phyloP scores from a whole-genome alignment of 1,140 invertebrate genomes.

The Listronotus bonariensis region DNA sequence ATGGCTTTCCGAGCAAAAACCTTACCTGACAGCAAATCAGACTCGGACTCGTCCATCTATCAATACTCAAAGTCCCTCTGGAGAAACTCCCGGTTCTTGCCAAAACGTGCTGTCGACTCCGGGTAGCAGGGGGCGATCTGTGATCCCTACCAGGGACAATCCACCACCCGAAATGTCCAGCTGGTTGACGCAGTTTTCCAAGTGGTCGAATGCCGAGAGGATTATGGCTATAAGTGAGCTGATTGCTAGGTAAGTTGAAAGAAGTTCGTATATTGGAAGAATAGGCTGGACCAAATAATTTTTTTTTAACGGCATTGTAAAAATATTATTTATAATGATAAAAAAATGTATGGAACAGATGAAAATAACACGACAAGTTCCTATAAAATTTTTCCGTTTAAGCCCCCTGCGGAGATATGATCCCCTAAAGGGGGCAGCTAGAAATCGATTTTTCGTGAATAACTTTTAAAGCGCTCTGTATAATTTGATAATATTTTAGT shows the following conservation, averaged over 20 bases:
- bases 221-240: slow-evolving; percentile 87
- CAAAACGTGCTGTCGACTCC: slow-evolving; percentile 4
- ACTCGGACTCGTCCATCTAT: not conserved
- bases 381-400: too few relatives aligned
- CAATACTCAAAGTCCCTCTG: slow-evolving; percentile 24
- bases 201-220: slow-evolving; percentile 90
- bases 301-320: too few relatives aligned
- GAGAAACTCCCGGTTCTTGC: not conserved
- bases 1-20: slow-evolving; percentile 57
- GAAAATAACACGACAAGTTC: too few relatives aligned
- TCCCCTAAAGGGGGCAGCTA: too few relatives aligned
- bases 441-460: too few relatives aligned
- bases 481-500: too few relatives aligned
- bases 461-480: too few relatives aligned
- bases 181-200: slow-evolving; percentile 79
- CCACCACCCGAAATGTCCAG: slow-evolving; percentile 76
- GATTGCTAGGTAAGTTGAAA: slow-evolving; percentile 63
- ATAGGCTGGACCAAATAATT: not conserved
- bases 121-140: slow-evolving; percentile 51
- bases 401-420: too few relatives aligned
- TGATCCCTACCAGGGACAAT: slow-evolving; percentile 79
- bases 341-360: too few relatives aligned
- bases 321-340: too few relatives aligned
- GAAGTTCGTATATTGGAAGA: slow-evolving; percentile 1
- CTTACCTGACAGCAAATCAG: slow-evolving; percentile 39